Evolutionary conservation across 2,113 vertebrate species (phyloP), one percentile per base, ranked within the genome.

Genomic region (Leptobrachium ailaonicum): DNA sequence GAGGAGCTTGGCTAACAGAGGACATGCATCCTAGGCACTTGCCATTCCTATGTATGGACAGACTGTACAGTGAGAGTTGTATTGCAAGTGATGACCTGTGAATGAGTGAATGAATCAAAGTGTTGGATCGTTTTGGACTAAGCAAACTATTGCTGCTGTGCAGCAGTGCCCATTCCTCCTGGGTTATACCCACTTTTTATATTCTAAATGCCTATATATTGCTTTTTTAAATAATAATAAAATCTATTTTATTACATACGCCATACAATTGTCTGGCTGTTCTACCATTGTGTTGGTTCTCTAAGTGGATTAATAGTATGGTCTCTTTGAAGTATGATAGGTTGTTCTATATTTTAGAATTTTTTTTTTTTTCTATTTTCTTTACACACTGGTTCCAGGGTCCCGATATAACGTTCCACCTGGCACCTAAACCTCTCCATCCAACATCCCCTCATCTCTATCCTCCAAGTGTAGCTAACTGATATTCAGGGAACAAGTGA

Each of bases 21-120:
- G 87, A 13, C 93, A 93, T 0, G 96, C 95, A 1, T 95, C 93
- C 4, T 96, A 84, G 85, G 66, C 66, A 8, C 2, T 3, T 0
- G 0, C 12, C 7, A 32, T 32, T 0, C 40, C 2, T 0, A 0
- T 4, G 42, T 4, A 44, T 3, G 0, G 20, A 79, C 68, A 9
- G 32, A 76, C 75, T n/a, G 77, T 54, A 14, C 41, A 10, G 66
- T 44, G 1, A 71, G 70, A 43, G 62, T 0, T 62, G 41, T 60
- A 0, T 83, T 50, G 41, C 12, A 43, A 47, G 45, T 2, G 66
- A 77, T 53, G 0, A 75, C 76, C 84, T 50, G 79, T 75, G 78
- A 64, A 73, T 40, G 73, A 32, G 47, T 78, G 80, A 69, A 77
- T 0, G 68, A 41, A 12, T 44, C 9, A 42, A 69, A 11, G 13